A percentile compares a stretch with the other conserved stretches of the same genome.
phyloP scores from a whole-genome alignment of 2,888 invertebrate genomes.

The Drosophila eohydei region DNA sequence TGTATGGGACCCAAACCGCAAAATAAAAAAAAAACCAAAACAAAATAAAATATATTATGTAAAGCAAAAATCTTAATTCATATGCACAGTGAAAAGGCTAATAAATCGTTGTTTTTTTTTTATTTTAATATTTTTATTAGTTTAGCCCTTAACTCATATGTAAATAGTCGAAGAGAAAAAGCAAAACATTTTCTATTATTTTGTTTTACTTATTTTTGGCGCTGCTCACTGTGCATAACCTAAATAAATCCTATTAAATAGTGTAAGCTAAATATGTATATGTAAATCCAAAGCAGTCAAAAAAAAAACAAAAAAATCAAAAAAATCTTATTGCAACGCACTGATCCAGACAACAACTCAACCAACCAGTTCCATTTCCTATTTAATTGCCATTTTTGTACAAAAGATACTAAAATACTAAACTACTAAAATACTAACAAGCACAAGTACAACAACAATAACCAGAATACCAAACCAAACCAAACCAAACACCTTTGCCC shows the following conservation, averaged over 20 bases:
- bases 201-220: background rate
- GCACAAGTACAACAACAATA: constrained; percentile 29
- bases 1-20: constrained; percentile 50
- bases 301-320: background rate
- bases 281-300: constrained; percentile 33
- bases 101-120: background rate
- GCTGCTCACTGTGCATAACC: constrained; percentile 60
- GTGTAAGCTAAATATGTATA: constrained; percentile 50
- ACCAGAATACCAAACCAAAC: constrained; percentile 12
- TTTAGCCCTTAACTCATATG: background rate
- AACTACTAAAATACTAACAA: constrained; percentile 27
- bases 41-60: constrained; percentile 18
- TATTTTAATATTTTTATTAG: background rate
- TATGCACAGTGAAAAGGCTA: constrained; percentile 53
- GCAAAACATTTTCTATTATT: background rate
- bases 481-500: constrained; percentile 40
- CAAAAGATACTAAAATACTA: constrained; percentile 1
- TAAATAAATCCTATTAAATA: constrained; percentile 63
- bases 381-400: constrained; percentile 49
- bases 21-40: constrained; percentile 2
- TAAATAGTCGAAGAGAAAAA: background rate
- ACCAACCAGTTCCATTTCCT: constrained; percentile 40
- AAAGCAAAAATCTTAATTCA: constrained; percentile 39
- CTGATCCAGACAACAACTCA: constrained; percentile 10
- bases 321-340: background rate